Evolutionary conservation across 2,888 invertebrate genomes (phyloP).

Genomic region (Scrobipalpa costella): DNA sequence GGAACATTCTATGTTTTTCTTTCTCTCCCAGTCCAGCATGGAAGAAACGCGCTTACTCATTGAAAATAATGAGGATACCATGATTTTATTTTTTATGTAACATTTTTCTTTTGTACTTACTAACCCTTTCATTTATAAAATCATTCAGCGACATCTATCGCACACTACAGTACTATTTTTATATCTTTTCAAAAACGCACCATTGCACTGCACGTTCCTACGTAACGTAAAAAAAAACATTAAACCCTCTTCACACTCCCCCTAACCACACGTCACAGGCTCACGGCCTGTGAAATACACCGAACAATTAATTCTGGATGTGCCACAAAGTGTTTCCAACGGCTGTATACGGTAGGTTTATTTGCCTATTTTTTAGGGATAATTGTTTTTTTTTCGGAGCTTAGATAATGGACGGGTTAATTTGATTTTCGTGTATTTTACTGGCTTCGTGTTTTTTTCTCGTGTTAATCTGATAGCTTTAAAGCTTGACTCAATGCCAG

Average conservation of each 20-base stretch:
- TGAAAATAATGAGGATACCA: too few species aligned
- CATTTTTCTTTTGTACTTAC: too few species aligned
- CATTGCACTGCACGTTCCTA: not conserved
- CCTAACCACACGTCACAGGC: constrained; percentile 5
- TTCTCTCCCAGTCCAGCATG: too few species aligned
- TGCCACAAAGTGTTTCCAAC: not conserved
- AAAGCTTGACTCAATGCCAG: not conserved
- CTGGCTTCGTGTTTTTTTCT: not conserved
- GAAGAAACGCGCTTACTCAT: too few species aligned
- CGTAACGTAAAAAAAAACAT: constrained; percentile 2
- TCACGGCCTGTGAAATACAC: constrained; percentile 3
- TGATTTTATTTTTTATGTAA: too few species aligned
- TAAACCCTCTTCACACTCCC: not conserved
- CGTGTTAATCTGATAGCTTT: not conserved
- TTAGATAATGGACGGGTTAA: not conserved
- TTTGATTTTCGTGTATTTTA: not conserved
- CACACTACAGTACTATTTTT: too few species aligned
- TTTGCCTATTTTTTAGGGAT: not conserved
- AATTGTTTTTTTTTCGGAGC: not conserved
- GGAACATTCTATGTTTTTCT: too few species aligned
- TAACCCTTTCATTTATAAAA: too few species aligned
- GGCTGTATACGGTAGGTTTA: not conserved
- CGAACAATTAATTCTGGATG: constrained; percentile 9
- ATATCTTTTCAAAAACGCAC: not conserved
- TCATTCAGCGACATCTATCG: too few species aligned